phyloP scores from a whole-genome alignment of 1,140 invertebrate species.

The Phortica variegata region DNA sequence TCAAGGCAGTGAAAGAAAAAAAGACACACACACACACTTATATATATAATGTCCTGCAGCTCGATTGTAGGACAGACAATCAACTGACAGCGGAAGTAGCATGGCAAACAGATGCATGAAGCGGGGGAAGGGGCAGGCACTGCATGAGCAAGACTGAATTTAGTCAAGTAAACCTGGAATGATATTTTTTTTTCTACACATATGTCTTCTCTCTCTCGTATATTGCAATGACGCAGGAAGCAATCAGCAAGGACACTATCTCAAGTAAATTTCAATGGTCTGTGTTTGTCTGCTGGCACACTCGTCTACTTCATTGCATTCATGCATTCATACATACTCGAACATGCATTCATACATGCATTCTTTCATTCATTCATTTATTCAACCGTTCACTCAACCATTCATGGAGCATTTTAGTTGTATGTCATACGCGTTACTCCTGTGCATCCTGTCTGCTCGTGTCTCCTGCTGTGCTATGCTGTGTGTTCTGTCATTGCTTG shows the following conservation, averaged over 20 bases:
- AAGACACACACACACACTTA: constrained; percentile 20
- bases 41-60: no score
- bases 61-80: no score
- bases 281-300: constrained; percentile 23
- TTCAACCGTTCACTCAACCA: constrained; percentile 17
- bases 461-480: constrained; percentile 12
- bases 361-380: no score
- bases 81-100: constrained; percentile 15
- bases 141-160: no score
- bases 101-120: neutral
- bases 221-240: constrained; percentile 37
- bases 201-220: no score
- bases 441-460: no score
- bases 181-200: no score
- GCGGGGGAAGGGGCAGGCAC: neutral
- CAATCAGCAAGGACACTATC: constrained; percentile 54
- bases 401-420: no score
- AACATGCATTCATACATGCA: constrained; percentile 33
- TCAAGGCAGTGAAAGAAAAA: constrained; percentile 31
- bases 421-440: no score
- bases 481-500: no score
- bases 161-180: no score
- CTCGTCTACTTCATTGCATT: constrained; percentile 3
- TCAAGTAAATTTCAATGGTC: constrained; percentile 47
- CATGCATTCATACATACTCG: constrained; percentile 3